phyloP scores from a whole-genome alignment of 2,888 invertebrate species.

The Eurytoma californica region DNA sequence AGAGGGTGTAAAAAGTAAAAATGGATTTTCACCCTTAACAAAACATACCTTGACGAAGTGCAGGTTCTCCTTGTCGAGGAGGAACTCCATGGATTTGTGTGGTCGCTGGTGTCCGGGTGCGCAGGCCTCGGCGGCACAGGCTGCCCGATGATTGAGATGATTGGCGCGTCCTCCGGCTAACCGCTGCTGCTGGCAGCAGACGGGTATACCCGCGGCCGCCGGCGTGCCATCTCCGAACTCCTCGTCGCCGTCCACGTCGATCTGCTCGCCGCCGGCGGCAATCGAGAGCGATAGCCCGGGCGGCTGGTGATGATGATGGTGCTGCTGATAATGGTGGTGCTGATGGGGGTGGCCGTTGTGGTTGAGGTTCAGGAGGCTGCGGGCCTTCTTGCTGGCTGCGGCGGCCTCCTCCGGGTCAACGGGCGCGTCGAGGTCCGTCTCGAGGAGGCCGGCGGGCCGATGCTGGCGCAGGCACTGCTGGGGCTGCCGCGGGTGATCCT shows the following conservation, averaged over 20 bases:
- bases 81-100: constrained; percentile 96
- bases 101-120: constrained; percentile 75
- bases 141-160: constrained; percentile 67
- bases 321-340: constrained; percentile 38
- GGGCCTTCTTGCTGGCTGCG: constrained; percentile 77
- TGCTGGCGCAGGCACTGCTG: constrained; percentile 47
- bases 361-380: constrained; percentile 81
- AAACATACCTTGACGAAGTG: constrained; percentile 88
- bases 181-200: constrained; percentile 10
- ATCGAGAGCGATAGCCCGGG: constrained; percentile 65
- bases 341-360: constrained; percentile 47
- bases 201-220: background rate
- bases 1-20: background rate
- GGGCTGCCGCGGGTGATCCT: constrained; percentile 55
- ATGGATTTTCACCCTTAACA: no score
- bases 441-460: constrained; percentile 87
- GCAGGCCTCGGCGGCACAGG: constrained; percentile 46
- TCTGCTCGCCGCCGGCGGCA: constrained; percentile 15
- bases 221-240: constrained; percentile 57
- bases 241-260: constrained; percentile 63
- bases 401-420: constrained; percentile 65
- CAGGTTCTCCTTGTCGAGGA: constrained; percentile 94
- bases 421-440: constrained; percentile 89
- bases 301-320: constrained; percentile 45
- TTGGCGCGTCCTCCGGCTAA: constrained; percentile 82